Conservation (phyloP, 2,888 invertebrate species). For the Nephrotoma flavescens region DNA sequence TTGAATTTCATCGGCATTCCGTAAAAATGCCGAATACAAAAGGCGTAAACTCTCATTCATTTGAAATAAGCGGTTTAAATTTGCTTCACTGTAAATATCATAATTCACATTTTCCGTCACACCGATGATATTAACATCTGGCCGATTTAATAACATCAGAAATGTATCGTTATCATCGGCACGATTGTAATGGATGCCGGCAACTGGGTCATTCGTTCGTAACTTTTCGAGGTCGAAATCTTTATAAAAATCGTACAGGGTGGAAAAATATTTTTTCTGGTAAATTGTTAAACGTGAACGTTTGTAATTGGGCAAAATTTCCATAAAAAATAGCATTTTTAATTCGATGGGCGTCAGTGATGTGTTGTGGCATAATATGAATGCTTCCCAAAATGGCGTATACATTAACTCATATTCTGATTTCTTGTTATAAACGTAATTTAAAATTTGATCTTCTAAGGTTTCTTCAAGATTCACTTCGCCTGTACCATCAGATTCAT, state of each 20-base stretch:
- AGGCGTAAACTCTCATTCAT: not conserved
- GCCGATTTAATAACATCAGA: not conserved
- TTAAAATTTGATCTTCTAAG: not conserved
- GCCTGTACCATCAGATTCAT: not conserved
- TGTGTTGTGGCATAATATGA: not conserved
- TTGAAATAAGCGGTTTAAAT: not conserved
- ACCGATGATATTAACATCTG: not conserved
- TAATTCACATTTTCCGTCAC: not conserved
- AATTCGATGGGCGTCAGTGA: not conserved
- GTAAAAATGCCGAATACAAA: not conserved
- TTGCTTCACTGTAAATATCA: not conserved
- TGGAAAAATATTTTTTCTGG: not conserved
- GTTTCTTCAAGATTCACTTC: not conserved
- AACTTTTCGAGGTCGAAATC: not conserved
- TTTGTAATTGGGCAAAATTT: not conserved
- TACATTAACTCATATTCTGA: not conserved
- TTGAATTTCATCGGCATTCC: not conserved
- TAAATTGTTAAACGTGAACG: not conserved
- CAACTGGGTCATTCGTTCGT: not conserved
- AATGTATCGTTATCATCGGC: not conserved
- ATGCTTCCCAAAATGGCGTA: not conserved
- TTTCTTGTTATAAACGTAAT: not conserved
- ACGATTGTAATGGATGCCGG: not conserved
- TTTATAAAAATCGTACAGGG: not conserved
- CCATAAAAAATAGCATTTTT: not conserved